These are phyloP conservation scores for Gastracanthus pulcherrimus DNA, from an alignment of 2,888 invertebrate species.

Conservation along the genomic window DNA sequence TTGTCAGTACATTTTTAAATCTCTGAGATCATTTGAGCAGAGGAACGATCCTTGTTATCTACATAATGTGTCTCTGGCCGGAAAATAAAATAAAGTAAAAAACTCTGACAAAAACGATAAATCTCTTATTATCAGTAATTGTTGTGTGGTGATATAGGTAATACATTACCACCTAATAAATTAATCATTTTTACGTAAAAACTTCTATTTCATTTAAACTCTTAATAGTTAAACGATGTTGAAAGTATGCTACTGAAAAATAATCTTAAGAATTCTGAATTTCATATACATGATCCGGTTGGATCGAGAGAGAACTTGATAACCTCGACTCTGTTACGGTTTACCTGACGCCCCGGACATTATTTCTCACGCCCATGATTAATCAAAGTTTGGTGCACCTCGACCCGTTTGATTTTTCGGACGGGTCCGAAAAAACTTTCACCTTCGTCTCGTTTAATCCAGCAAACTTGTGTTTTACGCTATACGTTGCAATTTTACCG, in stretches of 20 bases:
- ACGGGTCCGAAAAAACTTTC: too few species aligned
- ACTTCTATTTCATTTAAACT: not conserved
- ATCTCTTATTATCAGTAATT: too few species aligned
- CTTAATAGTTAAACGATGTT: not conserved
- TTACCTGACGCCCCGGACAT: not conserved
- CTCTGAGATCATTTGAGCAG: too few species aligned
- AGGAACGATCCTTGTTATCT: too few species aligned
- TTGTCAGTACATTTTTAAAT: too few species aligned
- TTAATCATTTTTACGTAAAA: too few species aligned
- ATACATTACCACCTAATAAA: too few species aligned
- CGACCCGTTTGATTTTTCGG: slow-evolving; percentile 2
- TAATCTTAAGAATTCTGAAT: not conserved
- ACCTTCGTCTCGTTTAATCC: not conserved
- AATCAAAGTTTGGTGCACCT: not conserved
- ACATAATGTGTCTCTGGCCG: too few species aligned
- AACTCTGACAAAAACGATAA: too few species aligned
- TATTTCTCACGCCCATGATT: slow-evolving; percentile 2
- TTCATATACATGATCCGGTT: not conserved
- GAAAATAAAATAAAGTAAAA: too few species aligned
- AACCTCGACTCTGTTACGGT: slow-evolving; percentile 27
- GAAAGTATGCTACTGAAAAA: not conserved
- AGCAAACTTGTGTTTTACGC: too few species aligned
- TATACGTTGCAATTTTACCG: not conserved
- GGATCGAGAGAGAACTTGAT: slow-evolving; percentile 24
- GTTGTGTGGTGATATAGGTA: too few species aligned